Percentiles rank a stretch among this genome's conserved stretches.
These are phyloP conservation scores for Picus viridis DNA, from an alignment of 2,797 vertebrate genomes.

Conservation along the genomic window DNA sequence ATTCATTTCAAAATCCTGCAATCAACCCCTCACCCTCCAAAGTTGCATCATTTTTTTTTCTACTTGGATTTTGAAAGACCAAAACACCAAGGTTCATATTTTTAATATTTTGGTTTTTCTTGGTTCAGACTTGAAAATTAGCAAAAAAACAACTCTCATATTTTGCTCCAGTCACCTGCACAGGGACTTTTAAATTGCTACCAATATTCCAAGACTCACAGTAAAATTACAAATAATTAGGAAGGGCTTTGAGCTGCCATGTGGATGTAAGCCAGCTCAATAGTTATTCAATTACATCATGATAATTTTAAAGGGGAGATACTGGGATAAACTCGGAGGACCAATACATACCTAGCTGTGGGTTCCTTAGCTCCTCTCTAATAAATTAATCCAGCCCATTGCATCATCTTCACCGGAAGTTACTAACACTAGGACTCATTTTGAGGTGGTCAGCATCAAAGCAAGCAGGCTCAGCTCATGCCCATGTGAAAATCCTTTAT, in stretches of 20 bases:
- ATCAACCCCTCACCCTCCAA: not conserved
- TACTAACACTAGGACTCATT: not conserved
- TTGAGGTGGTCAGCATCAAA: not conserved
- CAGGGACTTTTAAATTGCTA: not conserved
- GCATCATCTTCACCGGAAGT: not conserved
- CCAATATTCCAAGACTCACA: not conserved
- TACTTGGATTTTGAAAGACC: constrained; percentile 9
- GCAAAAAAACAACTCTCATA: not conserved
- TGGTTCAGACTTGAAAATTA: not conserved
- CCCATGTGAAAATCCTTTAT: not conserved
- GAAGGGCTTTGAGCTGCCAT: not conserved
- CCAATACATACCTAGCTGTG: not conserved
- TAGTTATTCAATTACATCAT: not conserved
- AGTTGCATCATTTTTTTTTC: not conserved
- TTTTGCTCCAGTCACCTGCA: not conserved
- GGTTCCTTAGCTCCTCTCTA: not conserved
- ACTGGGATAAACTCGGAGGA: not conserved
- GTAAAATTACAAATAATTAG: not conserved
- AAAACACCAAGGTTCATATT: not conserved
- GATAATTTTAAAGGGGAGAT: not conserved
- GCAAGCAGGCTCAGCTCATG: not conserved
- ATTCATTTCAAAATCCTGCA: constrained; percentile 1
- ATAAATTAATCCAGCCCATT: not conserved
- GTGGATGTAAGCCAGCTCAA: not conserved
- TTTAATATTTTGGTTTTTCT: not conserved